Evolutionary conservation across 2,888 invertebrate species (phyloP).

Genomic region (Ectropis crepuscularia): DNA sequence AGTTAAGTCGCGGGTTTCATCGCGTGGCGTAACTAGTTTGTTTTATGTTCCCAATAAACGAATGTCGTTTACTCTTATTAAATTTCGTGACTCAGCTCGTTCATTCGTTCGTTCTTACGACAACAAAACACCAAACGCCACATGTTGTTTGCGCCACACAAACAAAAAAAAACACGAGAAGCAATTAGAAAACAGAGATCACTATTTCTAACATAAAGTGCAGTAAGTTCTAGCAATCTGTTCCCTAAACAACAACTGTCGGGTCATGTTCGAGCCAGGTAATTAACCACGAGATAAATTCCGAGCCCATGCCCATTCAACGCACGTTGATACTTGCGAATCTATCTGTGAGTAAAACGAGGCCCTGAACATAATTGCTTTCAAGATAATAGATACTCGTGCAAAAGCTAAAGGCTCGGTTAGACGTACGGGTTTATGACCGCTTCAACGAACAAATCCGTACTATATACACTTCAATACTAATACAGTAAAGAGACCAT

Average conservation of each 20-base stretch:
- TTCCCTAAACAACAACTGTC: slow-evolving; percentile 43
- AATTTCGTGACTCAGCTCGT: too few species aligned
- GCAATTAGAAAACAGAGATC: too few species aligned
- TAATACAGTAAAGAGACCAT: too few species aligned
- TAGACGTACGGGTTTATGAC: not conserved
- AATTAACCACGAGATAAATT: slow-evolving; percentile 63
- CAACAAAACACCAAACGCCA: too few species aligned
- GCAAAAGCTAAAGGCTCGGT: slow-evolving; percentile 40
- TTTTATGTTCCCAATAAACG: too few species aligned
- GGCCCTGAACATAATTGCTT: slow-evolving; percentile 73
- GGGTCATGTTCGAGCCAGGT: slow-evolving; percentile 51
- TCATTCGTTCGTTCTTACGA: too few species aligned
- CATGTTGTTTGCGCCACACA: too few species aligned
- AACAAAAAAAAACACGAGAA: too few species aligned
- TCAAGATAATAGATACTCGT: slow-evolving; percentile 68
- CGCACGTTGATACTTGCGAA: slow-evolving; percentile 58
- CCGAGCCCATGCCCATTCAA: slow-evolving; percentile 61
- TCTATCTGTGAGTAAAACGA: slow-evolving; percentile 59
- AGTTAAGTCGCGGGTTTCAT: too few species aligned
- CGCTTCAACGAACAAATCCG: not conserved
- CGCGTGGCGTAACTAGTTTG: too few species aligned
- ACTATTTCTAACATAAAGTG: too few species aligned
- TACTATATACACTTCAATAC: not conserved
- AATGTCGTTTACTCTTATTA: too few species aligned
- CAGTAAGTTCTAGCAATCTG: slow-evolving; percentile 11